Evolutionary conservation across 2,797 vertebrate genomes (phyloP).

Genomic region (Oreochromis mossambicus): DNA sequence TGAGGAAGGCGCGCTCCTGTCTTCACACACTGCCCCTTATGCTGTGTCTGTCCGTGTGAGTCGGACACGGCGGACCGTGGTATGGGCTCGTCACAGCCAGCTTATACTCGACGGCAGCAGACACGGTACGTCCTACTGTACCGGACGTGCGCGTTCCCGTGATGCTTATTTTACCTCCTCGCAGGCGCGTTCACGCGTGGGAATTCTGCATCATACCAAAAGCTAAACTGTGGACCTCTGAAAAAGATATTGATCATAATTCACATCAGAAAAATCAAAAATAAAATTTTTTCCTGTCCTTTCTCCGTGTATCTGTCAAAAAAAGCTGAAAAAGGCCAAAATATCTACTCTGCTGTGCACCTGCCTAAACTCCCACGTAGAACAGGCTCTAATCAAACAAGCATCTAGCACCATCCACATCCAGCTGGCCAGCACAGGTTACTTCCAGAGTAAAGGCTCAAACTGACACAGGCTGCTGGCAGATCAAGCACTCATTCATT

Average conservation of each 20-base stretch:
- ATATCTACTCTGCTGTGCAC: not conserved
- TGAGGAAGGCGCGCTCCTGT: not conserved
- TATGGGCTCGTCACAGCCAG: not conserved
- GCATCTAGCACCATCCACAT: conserved; percentile 12
- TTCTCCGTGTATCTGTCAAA: not conserved
- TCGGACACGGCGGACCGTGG: not conserved
- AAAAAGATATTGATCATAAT: not conserved
- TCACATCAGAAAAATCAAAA: not conserved
- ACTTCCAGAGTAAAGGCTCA: conserved; percentile 34
- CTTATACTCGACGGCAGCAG: conserved; percentile 15
- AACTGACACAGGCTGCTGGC: not conserved
- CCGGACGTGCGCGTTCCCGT: conserved; percentile 41
- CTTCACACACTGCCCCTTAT: conserved; percentile 10
- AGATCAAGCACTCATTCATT: not conserved
- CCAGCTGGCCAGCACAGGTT: conserved; percentile 42
- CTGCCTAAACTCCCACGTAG: conserved; percentile 30
- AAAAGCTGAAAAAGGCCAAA: not conserved
- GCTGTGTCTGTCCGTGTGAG: not conserved
- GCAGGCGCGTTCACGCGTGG: conserved; percentile 2
- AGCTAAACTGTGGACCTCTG: too few species aligned
- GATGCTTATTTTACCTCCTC: not conserved
- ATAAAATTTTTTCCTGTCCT: not conserved
- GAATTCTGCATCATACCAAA: not conserved
- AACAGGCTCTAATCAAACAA: conserved; percentile 16
- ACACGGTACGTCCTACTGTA: not conserved